These are phyloP conservation scores for Psephotus haematonotus DNA, from an alignment of 2,113 vertebrate species.

Conservation along the genomic window DNA sequence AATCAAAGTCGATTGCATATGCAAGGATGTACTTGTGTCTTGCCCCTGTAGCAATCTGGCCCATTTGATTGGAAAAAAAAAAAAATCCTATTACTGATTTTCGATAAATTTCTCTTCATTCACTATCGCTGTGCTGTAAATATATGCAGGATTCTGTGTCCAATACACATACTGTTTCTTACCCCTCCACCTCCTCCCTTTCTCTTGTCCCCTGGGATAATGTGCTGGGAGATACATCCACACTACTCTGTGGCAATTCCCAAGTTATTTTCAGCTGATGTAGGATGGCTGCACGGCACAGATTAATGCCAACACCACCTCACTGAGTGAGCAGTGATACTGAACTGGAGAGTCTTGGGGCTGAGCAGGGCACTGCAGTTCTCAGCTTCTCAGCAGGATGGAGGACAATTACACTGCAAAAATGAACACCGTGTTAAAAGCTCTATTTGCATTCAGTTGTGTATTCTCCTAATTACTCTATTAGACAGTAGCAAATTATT, in stretches of 20 bases:
- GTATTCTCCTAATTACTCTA: not conserved
- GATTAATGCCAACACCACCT: accelerated
- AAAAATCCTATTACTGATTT: not conserved
- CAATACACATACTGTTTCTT: not conserved
- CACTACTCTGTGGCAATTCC: not conserved
- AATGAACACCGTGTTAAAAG: not conserved
- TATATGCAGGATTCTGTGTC: not conserved
- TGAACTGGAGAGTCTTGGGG: not conserved
- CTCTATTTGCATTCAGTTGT: not conserved
- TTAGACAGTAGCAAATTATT: not conserved
- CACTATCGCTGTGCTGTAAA: not conserved
- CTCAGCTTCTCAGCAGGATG: not conserved
- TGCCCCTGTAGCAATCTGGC: not conserved
- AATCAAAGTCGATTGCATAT: not conserved
- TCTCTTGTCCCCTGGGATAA: not conserved
- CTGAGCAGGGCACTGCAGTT: not conserved
- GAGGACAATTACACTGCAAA: not conserved
- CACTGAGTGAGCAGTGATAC: not conserved
- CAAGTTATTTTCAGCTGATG: not conserved
- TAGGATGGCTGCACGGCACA: not conserved
- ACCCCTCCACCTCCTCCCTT: not conserved
- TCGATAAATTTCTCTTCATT: not conserved
- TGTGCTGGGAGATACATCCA: not conserved
- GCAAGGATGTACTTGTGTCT: not conserved
- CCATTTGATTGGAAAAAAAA: not conserved